These are phyloP conservation scores for Molorchus minor DNA, from an alignment of 2,888 invertebrate genomes.

Conservation along the genomic window DNA sequence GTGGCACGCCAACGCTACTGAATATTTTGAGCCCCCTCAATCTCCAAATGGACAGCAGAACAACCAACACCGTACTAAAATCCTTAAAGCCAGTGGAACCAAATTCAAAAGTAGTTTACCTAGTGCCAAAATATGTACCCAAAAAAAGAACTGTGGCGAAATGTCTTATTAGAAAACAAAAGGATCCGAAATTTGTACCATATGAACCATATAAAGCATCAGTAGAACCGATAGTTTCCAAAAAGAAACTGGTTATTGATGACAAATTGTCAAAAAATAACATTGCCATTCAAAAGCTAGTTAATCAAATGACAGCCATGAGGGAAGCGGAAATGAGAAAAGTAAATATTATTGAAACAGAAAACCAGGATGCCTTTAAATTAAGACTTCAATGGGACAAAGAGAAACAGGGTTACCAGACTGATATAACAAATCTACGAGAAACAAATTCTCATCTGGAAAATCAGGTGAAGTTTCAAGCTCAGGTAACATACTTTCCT, in stretches of 20 bases:
- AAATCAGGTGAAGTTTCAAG: slow-evolving; percentile 86
- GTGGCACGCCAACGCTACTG: neutral
- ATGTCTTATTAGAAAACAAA: slow-evolving; percentile 65
- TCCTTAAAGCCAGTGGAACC: slow-evolving; percentile 60
- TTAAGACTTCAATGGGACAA: slow-evolving; percentile 58
- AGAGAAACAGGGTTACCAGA: slow-evolving; percentile 67
- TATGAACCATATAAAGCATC: slow-evolving; percentile 90
- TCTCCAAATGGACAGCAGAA: slow-evolving; percentile 15
- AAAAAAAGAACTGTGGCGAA: slow-evolving; percentile 67
- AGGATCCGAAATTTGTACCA: slow-evolving; percentile 85
- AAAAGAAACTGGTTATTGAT: slow-evolving; percentile 31
- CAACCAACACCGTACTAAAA: slow-evolving; percentile 42
- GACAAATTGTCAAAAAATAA: slow-evolving; percentile 62
- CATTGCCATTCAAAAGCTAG: slow-evolving; percentile 68
- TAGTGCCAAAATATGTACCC: slow-evolving; percentile 71
- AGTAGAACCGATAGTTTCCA: slow-evolving; percentile 77
- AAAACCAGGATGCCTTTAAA: slow-evolving; percentile 51
- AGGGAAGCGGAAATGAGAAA: slow-evolving; percentile 71
- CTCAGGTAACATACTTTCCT: slow-evolving; percentile 66
- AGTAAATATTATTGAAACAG: slow-evolving; percentile 59
- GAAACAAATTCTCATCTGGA: slow-evolving; percentile 78
- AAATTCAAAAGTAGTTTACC: slow-evolving; percentile 67
- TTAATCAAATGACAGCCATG: slow-evolving; percentile 76
- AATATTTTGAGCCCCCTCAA: neutral
- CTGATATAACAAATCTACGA: slow-evolving; percentile 70